A percentile compares a stretch with the other conserved stretches of the same genome.
Evolutionary conservation across 1,140 invertebrate species (phyloP).

Genomic region (Oscheius sp.): DNA sequence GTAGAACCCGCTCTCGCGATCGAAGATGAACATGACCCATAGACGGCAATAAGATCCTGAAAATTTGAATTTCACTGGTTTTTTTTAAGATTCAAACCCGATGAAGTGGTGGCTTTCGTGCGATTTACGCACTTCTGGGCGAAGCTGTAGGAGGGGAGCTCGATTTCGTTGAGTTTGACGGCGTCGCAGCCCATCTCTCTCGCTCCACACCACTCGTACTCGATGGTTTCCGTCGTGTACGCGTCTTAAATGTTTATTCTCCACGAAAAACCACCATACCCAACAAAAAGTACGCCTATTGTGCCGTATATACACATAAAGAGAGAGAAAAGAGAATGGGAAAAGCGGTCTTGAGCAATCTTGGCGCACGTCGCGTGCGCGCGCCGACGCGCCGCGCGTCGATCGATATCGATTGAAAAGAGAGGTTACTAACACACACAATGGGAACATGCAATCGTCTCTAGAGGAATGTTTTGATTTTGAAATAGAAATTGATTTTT

Average conservation of each 20-base stretch:
- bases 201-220: slow-evolving; percentile 38
- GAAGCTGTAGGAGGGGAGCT: slow-evolving; percentile 37
- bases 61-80: too few relatives aligned
- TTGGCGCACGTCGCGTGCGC: too few relatives aligned
- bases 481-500: too few relatives aligned
- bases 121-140: slow-evolving; percentile 38
- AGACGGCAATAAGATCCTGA: slow-evolving; percentile 92
- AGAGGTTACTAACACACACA: neutral
- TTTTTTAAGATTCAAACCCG: too few relatives aligned
- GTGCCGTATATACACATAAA: slow-evolving; percentile 8
- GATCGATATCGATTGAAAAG: neutral
- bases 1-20: slow-evolving; percentile 95
- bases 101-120: slow-evolving; percentile 37
- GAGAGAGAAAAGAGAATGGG: slow-evolving; percentile 3
- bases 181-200: slow-evolving; percentile 33
- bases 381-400: too few relatives aligned
- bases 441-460: too few relatives aligned
- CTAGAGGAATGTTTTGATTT: too few relatives aligned
- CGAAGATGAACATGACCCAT: slow-evolving; percentile 94
- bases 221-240: slow-evolving; percentile 35
- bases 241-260: slow-evolving; percentile 38
- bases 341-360: slow-evolving; percentile 19
- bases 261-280: neutral
- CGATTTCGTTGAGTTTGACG: slow-evolving; percentile 39
- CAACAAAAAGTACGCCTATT: neutral